phyloP scores from a whole-genome alignment of 1,140 invertebrate genomes.

The Holcopasites calliopsidis region DNA sequence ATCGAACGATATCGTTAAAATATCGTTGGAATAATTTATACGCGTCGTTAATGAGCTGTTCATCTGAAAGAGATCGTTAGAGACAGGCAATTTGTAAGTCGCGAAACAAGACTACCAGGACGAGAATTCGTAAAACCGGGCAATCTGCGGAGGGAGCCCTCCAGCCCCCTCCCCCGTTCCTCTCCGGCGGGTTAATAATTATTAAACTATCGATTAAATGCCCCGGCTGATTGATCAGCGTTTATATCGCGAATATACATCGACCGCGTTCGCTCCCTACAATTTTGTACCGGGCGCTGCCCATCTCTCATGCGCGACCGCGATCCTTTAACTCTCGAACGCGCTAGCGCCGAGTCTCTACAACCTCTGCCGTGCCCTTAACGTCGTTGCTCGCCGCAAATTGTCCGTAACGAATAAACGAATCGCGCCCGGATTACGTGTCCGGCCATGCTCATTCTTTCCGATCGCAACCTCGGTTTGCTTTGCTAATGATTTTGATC shows the following conservation, averaged over 20 bases:
- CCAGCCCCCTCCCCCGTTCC: too few relatives aligned
- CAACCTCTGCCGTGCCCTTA: slow-evolving; percentile 24
- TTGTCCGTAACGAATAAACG: slow-evolving; percentile 53
- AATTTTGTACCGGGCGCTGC: slow-evolving; percentile 61
- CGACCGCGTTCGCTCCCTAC: slow-evolving; percentile 62
- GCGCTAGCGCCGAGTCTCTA: slow-evolving; percentile 4
- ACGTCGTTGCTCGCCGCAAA: slow-evolving; percentile 42
- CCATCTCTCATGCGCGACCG: slow-evolving; percentile 48
- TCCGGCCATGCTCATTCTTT: not conserved
- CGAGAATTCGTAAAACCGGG: slow-evolving; percentile 55
- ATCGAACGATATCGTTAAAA: not conserved
- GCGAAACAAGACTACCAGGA: slow-evolving; percentile 41
- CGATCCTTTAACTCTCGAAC: slow-evolving; percentile 43
- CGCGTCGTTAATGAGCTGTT: slow-evolving; percentile 40
- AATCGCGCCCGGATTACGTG: slow-evolving; percentile 18
- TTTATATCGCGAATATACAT: slow-evolving; percentile 67
- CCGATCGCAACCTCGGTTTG: slow-evolving; percentile 3
- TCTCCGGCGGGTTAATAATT: slow-evolving; percentile 69
- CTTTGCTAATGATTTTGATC: slow-evolving; percentile 17
- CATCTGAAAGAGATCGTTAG: slow-evolving; percentile 54
- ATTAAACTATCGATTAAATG: slow-evolving; percentile 72
- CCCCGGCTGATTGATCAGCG: slow-evolving; percentile 70
- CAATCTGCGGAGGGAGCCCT: slow-evolving; percentile 49
- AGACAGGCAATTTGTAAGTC: slow-evolving; percentile 54
- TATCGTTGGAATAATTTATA: slow-evolving; percentile 40